A percentile compares a stretch with the other conserved stretches of the same genome.
phyloP scores from a whole-genome alignment of 2,113 vertebrate species.

The Oplegnathus fasciatus region DNA sequence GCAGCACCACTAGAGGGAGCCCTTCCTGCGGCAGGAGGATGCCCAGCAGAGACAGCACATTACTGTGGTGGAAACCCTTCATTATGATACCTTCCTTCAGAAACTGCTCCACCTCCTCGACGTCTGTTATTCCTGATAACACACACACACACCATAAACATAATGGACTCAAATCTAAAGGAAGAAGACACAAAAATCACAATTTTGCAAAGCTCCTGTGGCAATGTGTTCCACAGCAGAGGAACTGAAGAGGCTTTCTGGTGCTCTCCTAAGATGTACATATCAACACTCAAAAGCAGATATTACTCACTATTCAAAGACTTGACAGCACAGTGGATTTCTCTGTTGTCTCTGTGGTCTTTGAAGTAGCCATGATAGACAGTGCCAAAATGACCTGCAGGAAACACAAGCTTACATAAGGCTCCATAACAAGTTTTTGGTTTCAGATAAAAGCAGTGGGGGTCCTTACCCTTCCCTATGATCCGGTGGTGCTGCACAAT shows the following conservation, averaged over 20 bases:
- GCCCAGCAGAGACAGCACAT: constrained; percentile 93
- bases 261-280: neutral
- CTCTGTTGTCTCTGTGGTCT: constrained; percentile 85
- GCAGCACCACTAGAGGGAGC: constrained; percentile 92
- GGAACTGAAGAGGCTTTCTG: neutral
- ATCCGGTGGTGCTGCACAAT: constrained; percentile 89
- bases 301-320: constrained; percentile 91
- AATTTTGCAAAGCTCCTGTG: neutral
- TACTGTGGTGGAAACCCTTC: constrained; percentile 93
- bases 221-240: neutral
- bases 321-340: constrained; percentile 94
- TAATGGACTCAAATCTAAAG: neutral
- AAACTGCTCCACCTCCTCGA: constrained; percentile 97
- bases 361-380: constrained; percentile 94
- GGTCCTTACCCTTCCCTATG: constrained; percentile 92
- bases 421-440: neutral
- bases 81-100: constrained; percentile 95
- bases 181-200: neutral
- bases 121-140: constrained; percentile 91
- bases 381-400: constrained; percentile 94
- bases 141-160: neutral
- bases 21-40: constrained; percentile 91
- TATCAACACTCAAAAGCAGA: neutral
- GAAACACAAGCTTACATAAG: constrained; percentile 22
- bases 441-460: neutral